A percentile compares a stretch with the other conserved stretches of the same genome.
Evolutionary conservation across 2,797 vertebrate genomes (phyloP).

Genomic region (Sebastes taczanowskii): DNA sequence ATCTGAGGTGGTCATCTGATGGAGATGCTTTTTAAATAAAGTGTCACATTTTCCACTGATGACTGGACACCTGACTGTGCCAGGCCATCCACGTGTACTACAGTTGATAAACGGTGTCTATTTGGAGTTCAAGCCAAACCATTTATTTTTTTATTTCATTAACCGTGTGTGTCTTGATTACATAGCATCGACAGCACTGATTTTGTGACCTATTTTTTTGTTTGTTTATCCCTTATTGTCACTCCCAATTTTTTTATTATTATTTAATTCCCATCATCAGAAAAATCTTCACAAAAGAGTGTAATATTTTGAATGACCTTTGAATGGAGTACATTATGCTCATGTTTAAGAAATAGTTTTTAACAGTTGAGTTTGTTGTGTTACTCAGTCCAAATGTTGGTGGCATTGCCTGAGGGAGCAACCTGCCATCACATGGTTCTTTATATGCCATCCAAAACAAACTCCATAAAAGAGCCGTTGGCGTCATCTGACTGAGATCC

Average conservation of each 20-base stretch:
- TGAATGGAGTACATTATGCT: not conserved
- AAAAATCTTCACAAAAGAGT: not conserved
- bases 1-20: too few relatives aligned
- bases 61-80: too few relatives aligned
- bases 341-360: not conserved
- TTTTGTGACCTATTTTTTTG: not conserved
- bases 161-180: not conserved
- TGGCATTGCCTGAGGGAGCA: not conserved
- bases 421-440: slow-evolving; percentile 19
- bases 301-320: not conserved
- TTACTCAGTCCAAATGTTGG: not conserved
- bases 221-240: not conserved
- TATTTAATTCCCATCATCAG: not conserved
- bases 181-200: not conserved
- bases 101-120: not conserved
- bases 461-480: slow-evolving; percentile 19
- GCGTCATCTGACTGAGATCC: slow-evolving; percentile 22
- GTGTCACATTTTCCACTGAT: too few relatives aligned
- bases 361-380: not conserved
- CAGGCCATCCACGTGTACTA: too few relatives aligned
- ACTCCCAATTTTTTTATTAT: not conserved
- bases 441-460: slow-evolving; percentile 28
- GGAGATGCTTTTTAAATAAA: too few relatives aligned
- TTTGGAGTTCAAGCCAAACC: not conserved
- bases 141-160: not conserved